These are phyloP conservation scores for Caenorhabditis inopinata DNA, from an alignment of 1,140 invertebrate species.

Conservation along the genomic window DNA sequence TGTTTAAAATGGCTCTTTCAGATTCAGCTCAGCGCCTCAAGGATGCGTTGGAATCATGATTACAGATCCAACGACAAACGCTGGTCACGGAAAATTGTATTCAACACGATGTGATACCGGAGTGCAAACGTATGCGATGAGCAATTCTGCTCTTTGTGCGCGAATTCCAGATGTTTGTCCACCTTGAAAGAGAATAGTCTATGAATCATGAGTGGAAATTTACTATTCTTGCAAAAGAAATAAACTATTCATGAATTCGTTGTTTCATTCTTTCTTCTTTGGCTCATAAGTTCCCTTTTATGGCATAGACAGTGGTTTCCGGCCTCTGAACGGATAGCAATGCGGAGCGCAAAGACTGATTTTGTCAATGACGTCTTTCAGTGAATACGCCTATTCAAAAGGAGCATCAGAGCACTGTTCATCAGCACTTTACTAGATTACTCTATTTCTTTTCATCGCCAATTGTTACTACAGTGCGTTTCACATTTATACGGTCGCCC, in stretches of 20 bases:
- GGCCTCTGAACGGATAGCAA: neutral
- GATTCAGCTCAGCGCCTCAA: neutral
- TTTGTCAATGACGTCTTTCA: neutral
- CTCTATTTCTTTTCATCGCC: too few relatives aligned
- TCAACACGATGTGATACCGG: neutral
- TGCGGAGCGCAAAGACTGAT: neutral
- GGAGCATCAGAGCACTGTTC: neutral
- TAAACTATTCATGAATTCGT: conserved; percentile 21
- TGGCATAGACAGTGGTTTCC: neutral
- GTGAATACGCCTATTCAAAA: neutral
- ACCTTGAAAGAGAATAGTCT: neutral
- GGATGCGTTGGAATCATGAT: conserved; percentile 5
- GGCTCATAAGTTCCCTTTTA: neutral
- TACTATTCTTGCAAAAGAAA: neutral
- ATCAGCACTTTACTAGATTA: too few relatives aligned
- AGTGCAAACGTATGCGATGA: neutral
- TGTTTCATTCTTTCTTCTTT: neutral
- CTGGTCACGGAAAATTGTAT: neutral
- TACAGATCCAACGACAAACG: neutral
- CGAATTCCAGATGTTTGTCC: conserved; percentile 2
- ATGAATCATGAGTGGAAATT: neutral
- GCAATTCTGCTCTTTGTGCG: neutral
- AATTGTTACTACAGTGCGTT: too few relatives aligned
- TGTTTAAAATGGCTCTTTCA: too few relatives aligned
- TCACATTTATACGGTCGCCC: too few relatives aligned